Base-by-base conservation (phyloP, 1,140 invertebrate species). In the Calephelis virginiensis region DNA sequence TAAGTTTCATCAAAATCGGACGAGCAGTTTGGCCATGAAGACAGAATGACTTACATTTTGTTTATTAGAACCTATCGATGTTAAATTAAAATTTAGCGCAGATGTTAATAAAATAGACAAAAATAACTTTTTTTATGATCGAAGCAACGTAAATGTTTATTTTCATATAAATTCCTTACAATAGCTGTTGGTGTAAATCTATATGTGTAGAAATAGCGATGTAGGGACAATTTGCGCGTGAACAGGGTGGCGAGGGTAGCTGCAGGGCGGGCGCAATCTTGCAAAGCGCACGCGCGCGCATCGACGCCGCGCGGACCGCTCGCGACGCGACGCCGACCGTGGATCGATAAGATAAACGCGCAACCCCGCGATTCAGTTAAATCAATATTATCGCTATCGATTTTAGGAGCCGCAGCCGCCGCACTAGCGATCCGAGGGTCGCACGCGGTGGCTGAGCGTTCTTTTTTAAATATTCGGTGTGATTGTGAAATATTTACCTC, bases 261-360 rank as follows among this genome's bases (percentile, higher is more conserved):
- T 46, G 73, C 74, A 78, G 78, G 77, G 81, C 80, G 77, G 82
- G 81, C 76, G 79, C 71, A 69, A 72, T 45, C 62, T 64, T 72
- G 74, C 67, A 71, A 75, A 72, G 78, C 76, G 70, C 76, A 85
- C 70, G 85, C 85, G 86, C 85, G 84, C 72, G 75, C 81, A 75
- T 73, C 82, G 76, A 83, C 86, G 81, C 81, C 67, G 73, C 72
- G 50, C 70, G 63, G 69, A 45, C 40, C 63, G 63, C 66, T 59
- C 68, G 65, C 73, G 71, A 70, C 72, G 68, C 70, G 73, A 72
- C 73, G 77, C 72, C 50, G 68, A 69, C 67, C 53, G 67, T 86
- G 78, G 88, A 90, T 90, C 88, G 86, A 90, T 89, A 77, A 83
- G 88, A 90, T 90, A 90, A 88, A 89, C 85, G 87, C 87, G 85